Evolutionary conservation across 2,113 vertebrate genomes (phyloP), one percentile per base, ranked within the genome.

Genomic region (Macrotus californicus): DNA sequence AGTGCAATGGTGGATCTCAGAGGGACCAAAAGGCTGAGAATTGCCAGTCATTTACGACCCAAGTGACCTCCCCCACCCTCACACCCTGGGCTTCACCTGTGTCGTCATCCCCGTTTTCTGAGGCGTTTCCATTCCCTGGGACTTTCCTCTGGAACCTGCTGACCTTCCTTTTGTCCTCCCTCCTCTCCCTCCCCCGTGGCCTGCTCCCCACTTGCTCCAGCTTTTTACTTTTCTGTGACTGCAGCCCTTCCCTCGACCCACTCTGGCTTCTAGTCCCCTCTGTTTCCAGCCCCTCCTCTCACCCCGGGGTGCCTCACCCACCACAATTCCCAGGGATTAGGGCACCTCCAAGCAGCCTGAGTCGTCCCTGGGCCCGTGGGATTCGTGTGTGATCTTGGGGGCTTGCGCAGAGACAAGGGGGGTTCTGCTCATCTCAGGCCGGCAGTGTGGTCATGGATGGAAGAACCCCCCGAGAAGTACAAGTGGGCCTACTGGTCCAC

Each of bases 171-270:
- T 6, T 9, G 24, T 41, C 11, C 43, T 59, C 10, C 24, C 36
- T 1, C 2, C 2, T 4, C 13, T 4, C 22, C 31, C 0, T 29
- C 15, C 56, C 8, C 36, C 52, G 0, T 0, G 14, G 5, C 48
- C 43, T 13, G 46, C 34, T 9, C 39, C 76, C 29, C 19, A 7
- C 36, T 10, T 8, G 36, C 18, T 36, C 89, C 46, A 6, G 43
- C 36, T 6, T 19, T 24, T 69, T 13, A 0, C 26, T 4, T 18
- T 16, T 26, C 29, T 9, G 19, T 15, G 12, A 11, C 70, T 22
- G 0, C 12, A 43, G 3, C 22, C 12, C 75, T 43, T 16, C 29
- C n/a, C 64, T 6, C 41, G 21, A 46, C 43, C 36, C 4, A 2
- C 48, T 14, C 34, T 16, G 29, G 29, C 10, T 16, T 52, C 21